Conservation (phyloP, 2,113 vertebrate species). For the Solenodon paradoxus region DNA sequence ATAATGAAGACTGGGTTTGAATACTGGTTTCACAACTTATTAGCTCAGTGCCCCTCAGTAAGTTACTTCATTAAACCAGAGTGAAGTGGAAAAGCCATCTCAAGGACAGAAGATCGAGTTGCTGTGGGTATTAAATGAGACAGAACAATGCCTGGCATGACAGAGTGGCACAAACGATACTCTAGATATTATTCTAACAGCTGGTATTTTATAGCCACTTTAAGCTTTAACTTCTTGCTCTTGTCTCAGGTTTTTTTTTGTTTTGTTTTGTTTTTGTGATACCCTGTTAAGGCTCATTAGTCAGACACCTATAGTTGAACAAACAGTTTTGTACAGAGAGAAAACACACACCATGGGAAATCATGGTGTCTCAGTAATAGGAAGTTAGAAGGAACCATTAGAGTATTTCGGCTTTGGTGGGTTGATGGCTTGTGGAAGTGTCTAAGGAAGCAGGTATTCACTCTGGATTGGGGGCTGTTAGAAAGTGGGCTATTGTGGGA, state of each 20-base stretch:
- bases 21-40: neutral
- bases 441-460: neutral
- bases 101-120: neutral
- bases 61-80: neutral
- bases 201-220: neutral
- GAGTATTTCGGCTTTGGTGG: neutral
- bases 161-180: neutral
- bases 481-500: neutral
- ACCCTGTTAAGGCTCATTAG: neutral
- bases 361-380: neutral
- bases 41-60: neutral
- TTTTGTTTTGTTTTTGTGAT: neutral
- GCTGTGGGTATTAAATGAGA: neutral
- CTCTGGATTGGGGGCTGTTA: neutral
- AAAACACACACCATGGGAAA: neutral
- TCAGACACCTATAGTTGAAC: neutral
- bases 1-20: neutral
- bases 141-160: neutral
- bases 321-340: neutral
- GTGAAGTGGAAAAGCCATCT: neutral
- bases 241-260: neutral
- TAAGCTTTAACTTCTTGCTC: neutral
- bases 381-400: neutral
- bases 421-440: neutral
- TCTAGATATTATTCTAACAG: neutral